phyloP scores from a whole-genome alignment of 2,113 vertebrate species.

The Tragelaphus strepsiceros region DNA sequence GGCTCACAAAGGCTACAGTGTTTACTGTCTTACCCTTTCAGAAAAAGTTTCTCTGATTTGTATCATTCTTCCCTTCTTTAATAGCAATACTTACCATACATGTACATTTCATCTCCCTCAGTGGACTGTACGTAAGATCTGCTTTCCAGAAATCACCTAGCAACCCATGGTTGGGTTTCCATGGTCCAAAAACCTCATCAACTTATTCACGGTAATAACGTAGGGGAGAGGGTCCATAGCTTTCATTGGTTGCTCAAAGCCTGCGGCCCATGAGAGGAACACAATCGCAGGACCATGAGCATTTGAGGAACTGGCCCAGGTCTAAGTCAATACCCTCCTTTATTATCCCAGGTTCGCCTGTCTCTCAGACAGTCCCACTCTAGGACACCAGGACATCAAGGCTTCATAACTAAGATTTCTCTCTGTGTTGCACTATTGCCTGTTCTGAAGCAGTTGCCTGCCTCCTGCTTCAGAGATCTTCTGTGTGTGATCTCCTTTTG shows the following conservation, averaged over 20 bases:
- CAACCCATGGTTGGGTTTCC: not conserved
- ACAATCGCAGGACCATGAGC: not conserved
- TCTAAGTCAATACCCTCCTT: not conserved
- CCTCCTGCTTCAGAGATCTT: not conserved
- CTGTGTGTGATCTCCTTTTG: not conserved
- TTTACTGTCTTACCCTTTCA: not conserved
- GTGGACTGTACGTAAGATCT: not conserved
- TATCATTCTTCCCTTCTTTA: not conserved
- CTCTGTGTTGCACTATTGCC: not conserved
- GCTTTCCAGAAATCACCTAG: not conserved
- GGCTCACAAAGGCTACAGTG: not conserved
- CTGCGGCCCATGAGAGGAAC: fast-evolving
- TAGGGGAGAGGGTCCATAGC: no score
- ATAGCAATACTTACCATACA: not conserved
- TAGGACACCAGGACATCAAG: fast-evolving
- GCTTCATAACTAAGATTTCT: not conserved
- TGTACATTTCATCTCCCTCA: not conserved
- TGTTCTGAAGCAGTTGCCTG: not conserved
- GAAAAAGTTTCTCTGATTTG: not conserved
- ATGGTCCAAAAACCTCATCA: not conserved
- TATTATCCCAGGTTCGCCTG: not conserved
- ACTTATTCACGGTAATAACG: not conserved
- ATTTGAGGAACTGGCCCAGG: fast-evolving
- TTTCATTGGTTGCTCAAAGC: not conserved
- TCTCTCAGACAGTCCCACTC: not conserved